Percentiles rank a stretch among this genome's conserved stretches.
These are phyloP conservation scores for Craseonycteris thonglongyai DNA, from an alignment of 2,113 vertebrate species.

Conservation along the genomic window DNA sequence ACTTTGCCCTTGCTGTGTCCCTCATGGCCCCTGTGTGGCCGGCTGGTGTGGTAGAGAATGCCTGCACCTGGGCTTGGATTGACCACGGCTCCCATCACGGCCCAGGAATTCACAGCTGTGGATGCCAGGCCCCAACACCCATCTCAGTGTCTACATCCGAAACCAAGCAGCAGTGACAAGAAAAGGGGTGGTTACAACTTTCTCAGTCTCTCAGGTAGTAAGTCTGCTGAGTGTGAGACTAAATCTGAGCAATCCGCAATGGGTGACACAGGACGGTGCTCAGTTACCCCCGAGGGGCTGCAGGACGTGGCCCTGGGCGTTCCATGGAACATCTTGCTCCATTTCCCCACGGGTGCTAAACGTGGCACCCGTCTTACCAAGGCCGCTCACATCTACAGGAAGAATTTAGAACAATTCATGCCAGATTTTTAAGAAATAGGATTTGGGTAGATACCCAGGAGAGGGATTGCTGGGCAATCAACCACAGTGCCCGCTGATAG, in stretches of 20 bases:
- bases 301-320: background rate
- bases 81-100: background rate
- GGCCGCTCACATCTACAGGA: background rate
- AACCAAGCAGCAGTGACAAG: too few species aligned
- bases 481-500: too few species aligned
- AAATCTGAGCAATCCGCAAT: fast-evolving
- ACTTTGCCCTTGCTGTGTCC: fast-evolving
- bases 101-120: background rate
- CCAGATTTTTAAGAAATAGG: background rate
- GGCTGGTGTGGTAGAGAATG: background rate
- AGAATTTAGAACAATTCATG: background rate
- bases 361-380: background rate
- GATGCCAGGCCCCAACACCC: background rate
- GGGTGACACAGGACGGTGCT: background rate
- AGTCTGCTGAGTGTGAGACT: background rate
- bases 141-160: fast-evolving
- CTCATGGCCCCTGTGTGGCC: fast-evolving
- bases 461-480: too few species aligned
- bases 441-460: too few species aligned
- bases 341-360: background rate
- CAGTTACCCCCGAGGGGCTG: background rate
- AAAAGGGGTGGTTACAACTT: background rate
- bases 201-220: background rate
- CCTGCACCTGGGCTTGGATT: background rate
- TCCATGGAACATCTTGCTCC: background rate